Percentiles rank a stretch among this genome's conserved stretches.
Evolutionary conservation across 2,888 invertebrate genomes (phyloP).

Genomic region (Biston stratarius): DNA sequence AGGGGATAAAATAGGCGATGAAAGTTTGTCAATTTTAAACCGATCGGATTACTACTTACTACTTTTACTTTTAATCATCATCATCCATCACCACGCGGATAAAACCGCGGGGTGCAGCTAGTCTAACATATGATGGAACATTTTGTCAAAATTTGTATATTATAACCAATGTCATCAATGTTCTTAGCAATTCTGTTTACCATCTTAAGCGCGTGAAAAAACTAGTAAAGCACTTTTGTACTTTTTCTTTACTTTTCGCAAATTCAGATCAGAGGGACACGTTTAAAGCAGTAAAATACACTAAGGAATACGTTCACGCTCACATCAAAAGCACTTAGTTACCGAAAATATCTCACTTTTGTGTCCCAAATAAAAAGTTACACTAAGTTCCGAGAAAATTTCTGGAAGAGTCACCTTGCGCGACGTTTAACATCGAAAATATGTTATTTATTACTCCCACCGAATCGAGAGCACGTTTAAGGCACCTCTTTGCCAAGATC

Average conservation of each 20-base stretch:
- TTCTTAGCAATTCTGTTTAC: no score
- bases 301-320: slow-evolving; percentile 17
- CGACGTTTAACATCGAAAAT: slow-evolving; percentile 54
- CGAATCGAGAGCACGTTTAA: slow-evolving; percentile 55
- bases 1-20: no score
- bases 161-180: no score
- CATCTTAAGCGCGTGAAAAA: no score
- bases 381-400: slow-evolving; percentile 36
- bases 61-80: no score
- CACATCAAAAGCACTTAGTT: slow-evolving; percentile 23
- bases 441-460: slow-evolving; percentile 61
- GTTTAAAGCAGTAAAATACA: slow-evolving; percentile 28
- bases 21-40: no score
- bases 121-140: no score
- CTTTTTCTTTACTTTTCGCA: no score
- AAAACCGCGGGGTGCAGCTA: no score
- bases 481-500: slow-evolving; percentile 67
- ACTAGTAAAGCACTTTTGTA: background rate
- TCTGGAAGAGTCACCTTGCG: slow-evolving; percentile 31
- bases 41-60: no score
- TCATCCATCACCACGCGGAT: no score
- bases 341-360: slow-evolving; percentile 23
- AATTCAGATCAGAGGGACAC: slow-evolving; percentile 10
- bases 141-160: no score
- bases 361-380: slow-evolving; percentile 35